Base-by-base conservation (phyloP, 2,888 invertebrate species). In the Phytoseiulus persimilis region DNA sequence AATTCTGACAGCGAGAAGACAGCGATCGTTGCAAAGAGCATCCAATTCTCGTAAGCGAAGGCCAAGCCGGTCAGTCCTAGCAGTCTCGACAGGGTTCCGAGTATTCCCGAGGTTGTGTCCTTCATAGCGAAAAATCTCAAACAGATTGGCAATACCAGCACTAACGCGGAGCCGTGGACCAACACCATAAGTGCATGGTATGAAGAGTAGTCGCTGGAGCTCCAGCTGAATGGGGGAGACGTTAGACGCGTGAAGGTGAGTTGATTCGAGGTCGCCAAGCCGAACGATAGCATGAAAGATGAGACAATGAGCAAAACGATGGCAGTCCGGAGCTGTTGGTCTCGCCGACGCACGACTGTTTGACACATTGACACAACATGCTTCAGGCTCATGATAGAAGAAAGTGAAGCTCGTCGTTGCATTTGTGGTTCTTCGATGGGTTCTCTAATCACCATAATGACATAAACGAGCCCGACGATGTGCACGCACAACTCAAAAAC, bases 21-120 rank as follows among this genome's bases (percentile, higher is more conserved):
- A 5, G 92, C 90, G 46, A 92, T 92, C 89, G 92, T 93, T 92
- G 91, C 83, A 91, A 91, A 93, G 89, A 93, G 92, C 90, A 93
- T 91, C 90, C 91, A 91, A 33, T 92, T 92, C 83, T 91, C 91
- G 0, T 90, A 91, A 83, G 92, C 92, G 11, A 93, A 91, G 2
- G 92, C 93, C 87, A 93, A 91, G 6, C 93, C 90, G 28, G 92
- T 90, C 9, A 93, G 91, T 0, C 92, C 92, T 18, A 91, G 91
- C 83, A 92, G 91, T 90, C 92, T 92, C 0, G 93, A 93, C 2
- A 93, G 28, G 0, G 93, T 91, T 2, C 93, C 93, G 9, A 92
- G 89, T 14, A 93, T 90, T 23, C 92, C 92, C 31, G 93, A 90
- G 23, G 92, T 91, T 28, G 92, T 92, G 90, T 93, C 93, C 2